A percentile compares a stretch with the other conserved stretches of the same genome.
Evolutionary conservation across 1,140 invertebrate genomes (phyloP).

Genomic region (Pseudomyrmex dendroicus): DNA sequence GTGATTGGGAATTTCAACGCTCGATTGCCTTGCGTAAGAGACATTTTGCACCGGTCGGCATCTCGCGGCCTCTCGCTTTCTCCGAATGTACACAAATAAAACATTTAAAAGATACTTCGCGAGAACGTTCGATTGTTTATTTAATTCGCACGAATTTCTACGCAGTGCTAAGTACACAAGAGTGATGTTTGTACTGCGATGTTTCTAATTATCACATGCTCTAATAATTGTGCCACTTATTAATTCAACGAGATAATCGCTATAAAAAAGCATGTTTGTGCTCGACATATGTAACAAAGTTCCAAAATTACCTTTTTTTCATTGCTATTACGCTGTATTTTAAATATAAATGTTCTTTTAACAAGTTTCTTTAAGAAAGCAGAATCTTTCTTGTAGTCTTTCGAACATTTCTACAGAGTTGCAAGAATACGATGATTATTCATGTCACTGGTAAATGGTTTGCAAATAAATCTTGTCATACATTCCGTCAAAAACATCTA

Average conservation of each 20-base stretch:
- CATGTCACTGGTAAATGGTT: constrained; percentile 40
- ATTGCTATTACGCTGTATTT: constrained; percentile 8
- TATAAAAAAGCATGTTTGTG: neutral
- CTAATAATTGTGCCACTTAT: constrained; percentile 43
- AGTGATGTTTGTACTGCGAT: neutral
- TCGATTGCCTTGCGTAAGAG: constrained; percentile 51
- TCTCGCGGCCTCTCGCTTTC: constrained; percentile 62
- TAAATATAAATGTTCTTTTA: constrained; percentile 16
- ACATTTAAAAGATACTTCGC: neutral
- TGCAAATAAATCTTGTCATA: constrained; percentile 47
- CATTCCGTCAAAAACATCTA: constrained; percentile 34
- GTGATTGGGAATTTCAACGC: constrained; percentile 43
- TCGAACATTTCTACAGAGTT: constrained; percentile 9
- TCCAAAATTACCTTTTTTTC: constrained; percentile 20
- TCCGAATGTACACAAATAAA: constrained; percentile 65
- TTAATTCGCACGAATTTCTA: neutral
- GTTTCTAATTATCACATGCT: constrained; percentile 27
- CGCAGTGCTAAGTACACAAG: neutral
- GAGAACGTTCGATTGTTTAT: constrained; percentile 51
- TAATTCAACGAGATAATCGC: neutral
- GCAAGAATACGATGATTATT: constrained; percentile 43
- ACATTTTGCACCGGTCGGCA: constrained; percentile 54
- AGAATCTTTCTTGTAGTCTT: neutral
- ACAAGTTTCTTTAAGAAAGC: constrained; percentile 21
- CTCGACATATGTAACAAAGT: neutral